Base-by-base conservation (phyloP, 2,797 vertebrate genomes). In the Paratrypauchen microcephalus region DNA sequence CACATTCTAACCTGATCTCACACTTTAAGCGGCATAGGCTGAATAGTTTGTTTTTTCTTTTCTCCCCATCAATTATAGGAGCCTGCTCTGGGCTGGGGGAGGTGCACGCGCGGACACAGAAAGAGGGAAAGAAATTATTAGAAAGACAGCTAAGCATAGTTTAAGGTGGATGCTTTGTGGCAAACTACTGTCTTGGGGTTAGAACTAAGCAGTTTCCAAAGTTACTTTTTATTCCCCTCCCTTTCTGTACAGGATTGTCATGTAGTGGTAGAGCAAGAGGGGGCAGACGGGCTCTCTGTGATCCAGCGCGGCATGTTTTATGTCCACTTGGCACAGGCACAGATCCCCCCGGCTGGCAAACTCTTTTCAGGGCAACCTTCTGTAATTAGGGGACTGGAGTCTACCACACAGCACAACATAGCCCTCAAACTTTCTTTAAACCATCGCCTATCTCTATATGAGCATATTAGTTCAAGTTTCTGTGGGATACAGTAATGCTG, bases 371-470 rank as follows among this genome's bases (percentile, higher is more conserved):
- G 89, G 91, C 91, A 84, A 90, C 89, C 89, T 92, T 87, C 82
- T 88, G 89, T 93, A 94, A 93, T 94, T 94, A 93, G 89, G 92
- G 89, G 90, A 91, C 90, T 93, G 91, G 88, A 90, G 92, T 92
- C 85, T 79, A 82, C 83, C 81, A 75, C 86, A 86, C 77, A 76
- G 88, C 80, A 83, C 81, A 86, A 73, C 82, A 86, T 86, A 76
- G 77, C 81, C 74, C 74, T n/a, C 82, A 39, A 75, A 77, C 75
- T 57, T 64, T 68, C 69, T 60, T 73, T 78, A 41, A 83, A 70
- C 69, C 68, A 73, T 5, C 2, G 21, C 73, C 26, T 73, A 69
- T 70, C 67, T 65, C 66, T 72, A 18, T 76, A 60, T 71, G 63
- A 66, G 60, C 55, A 71, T 75, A 73, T 77, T 71, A 16, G 55